Percentiles rank a stretch among this genome's conserved stretches.
phyloP scores from a whole-genome alignment of 2,797 vertebrate species.

The Protonibea diacanthus region DNA sequence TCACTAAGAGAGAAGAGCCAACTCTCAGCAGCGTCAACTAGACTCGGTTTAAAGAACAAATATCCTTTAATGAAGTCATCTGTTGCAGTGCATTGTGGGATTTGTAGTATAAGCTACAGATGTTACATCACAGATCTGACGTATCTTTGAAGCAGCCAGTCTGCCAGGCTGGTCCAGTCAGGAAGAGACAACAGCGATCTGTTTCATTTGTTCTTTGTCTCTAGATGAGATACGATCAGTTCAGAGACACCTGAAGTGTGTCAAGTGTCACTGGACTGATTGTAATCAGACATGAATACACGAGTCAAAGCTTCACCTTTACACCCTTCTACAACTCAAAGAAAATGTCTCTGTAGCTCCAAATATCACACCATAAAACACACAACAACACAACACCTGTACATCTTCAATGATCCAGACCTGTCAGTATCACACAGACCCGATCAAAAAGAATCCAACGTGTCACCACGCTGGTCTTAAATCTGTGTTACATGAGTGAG shows the following conservation, averaged over 20 bases:
- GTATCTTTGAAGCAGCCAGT: slow-evolving; percentile 4
- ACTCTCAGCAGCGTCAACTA: too few species aligned
- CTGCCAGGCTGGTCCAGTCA: slow-evolving; percentile 16
- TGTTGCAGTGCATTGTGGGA: too few species aligned
- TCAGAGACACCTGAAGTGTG: slow-evolving; percentile 10
- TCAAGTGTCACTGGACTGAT: too few species aligned
- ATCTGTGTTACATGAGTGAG: neutral
- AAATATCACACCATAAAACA: neutral
- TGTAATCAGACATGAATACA: too few species aligned
- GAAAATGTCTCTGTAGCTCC: neutral
- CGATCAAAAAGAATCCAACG: neutral
- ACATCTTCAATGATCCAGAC: neutral
- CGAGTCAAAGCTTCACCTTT: neutral
- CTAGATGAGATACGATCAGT: slow-evolving; percentile 11
- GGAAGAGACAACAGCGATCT: neutral
- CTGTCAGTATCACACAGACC: neutral
- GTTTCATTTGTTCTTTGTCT: neutral
- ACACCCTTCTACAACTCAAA: neutral
- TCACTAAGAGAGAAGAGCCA: too few species aligned
- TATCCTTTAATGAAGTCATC: too few species aligned
- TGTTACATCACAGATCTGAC: neutral
- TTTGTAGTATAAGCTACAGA: neutral
- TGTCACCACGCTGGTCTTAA: neutral
- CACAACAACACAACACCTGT: neutral
- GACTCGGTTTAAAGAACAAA: too few species aligned